Evolutionary conservation across 2,797 vertebrate genomes (phyloP), one percentile per base, ranked within the genome.

Genomic region (Setipinna tenuifilis): DNA sequence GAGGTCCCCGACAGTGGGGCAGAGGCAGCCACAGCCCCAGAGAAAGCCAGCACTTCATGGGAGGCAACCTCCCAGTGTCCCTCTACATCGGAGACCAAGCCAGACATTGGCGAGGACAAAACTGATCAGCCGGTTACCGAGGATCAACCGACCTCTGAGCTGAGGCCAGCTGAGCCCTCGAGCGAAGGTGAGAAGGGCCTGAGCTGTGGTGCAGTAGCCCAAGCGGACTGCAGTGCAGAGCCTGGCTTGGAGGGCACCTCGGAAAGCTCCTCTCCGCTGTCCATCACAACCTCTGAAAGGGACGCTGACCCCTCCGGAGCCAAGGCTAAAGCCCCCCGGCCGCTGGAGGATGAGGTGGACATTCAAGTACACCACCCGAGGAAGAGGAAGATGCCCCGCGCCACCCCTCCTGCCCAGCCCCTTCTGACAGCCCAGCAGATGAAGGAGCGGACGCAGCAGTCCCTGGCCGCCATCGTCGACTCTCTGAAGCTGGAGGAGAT

Each of bases 401-500:
- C 96, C 83, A 95, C 95, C 57, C 91, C 95, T 83, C 93, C 95
- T 85, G 95, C 95, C 14, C 97, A 97, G 91, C 88, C 90, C 0
- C 95, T 93, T 91, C 93, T 96, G 4, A 91, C 95, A 23, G 80
- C 95, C 65, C 95, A 96, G 82, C 98, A 97, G 90, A 97, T 97
- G 12, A 98, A 96, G 89, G 98, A 98, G 90, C 95, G 94, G 84
- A 97, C 96, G 1, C 98, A 99, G 91, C 98, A 98, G 92, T 99
- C 98, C 0, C 92, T 99, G 78, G 98, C 98, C 17, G 98, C 97
- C 25, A 93, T 99, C 0, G 98, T 99, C 90, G 98, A 99, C 92
- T 97, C 98, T 25, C 93, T 99, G 68, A 99, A 99, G 93, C 95
- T 99, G 85, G 98, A 99, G 92, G 98, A 99, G 93, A 99, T 99